Evolutionary conservation across 2,113 vertebrate species (phyloP), one percentile per base, ranked within the genome.

Genomic region (Lagopus muta): DNA sequence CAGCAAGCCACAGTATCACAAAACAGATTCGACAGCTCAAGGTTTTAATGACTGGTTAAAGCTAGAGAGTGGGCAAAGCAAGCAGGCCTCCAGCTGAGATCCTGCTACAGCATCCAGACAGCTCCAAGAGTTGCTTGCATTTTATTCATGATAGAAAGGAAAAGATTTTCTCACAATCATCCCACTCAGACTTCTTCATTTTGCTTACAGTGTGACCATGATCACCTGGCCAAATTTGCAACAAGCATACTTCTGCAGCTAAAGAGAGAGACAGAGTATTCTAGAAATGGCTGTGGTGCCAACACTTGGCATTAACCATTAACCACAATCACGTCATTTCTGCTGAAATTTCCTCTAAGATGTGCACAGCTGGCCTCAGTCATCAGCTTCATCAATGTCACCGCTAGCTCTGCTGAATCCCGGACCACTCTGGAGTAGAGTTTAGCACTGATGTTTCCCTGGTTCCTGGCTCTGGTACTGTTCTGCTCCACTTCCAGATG

Each of bases 271-370:
- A 12, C 40, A 60, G 30, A 90, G 32, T 27, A 62, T 48, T 52
- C 47, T 86, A 86, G 72, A 81, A 57, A 52, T 5, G 28, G 34
- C 66, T 34, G n/a, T 3, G 0, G 47, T 79, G 54, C 70, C 69
- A 54, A 1, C 1, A 43, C 32, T 32, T 71, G 73, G 36, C 66
- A 13, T 1, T 73, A 79, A 73, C 45, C 54, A 62, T 88, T 36
- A 19, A 20, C 18, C 45, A 82, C 42, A 8, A 1, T 13, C 5
- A 0, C 1, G 0, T 58, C 22, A 0, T 60, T 55, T 82, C 67
- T 11, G 71, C 25, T 55, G 52, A 64, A 24, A 24, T 28, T 64
- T 74, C 54, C 55, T 45, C 28, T 25, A 8, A 72, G 58, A 60
- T 43, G 66, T 3, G 32, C 2, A 0, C 1, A 2, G 48, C 24